Base-by-base conservation (phyloP, 2,113 vertebrate genomes). In the Pristiophorus japonicus region DNA sequence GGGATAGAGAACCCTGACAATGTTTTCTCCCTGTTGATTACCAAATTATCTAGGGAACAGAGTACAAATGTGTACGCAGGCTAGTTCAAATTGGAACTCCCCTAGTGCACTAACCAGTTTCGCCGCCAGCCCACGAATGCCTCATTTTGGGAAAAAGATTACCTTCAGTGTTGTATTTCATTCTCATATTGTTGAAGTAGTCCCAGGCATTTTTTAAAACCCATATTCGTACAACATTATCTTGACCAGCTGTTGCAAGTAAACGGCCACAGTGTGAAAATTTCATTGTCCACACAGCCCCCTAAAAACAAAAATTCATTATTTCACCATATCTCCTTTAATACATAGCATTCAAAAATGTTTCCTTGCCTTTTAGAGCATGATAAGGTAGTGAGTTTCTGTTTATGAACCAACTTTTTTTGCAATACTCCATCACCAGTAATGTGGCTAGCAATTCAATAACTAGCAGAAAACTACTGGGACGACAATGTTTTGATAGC, bases 161-260 rank as follows among this genome's bases (percentile, higher is more conserved):
- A 99, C 99, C 99, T 98, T 99, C 99, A 34, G 99, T 99, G 97
- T 99, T 99, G 97, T 99, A 99, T 97, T 99, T 99, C 97, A 99
- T 97, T 96, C 99, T 97, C 99, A 99, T 99, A 96, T 99, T 99
- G 96, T 99, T 99, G 97, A 99, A 99, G 96, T 99, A 99, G 97
- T 99, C 99, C 96, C 99, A 99, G 95, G 99, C 98, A 14, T 98
- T 99, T 97, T 99, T 99, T 95, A 99, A 97, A 96, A 99, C 99
- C 99, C 99, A 99, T 97, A 99, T 99, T 96, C 99, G 98, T 45
- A 99, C 99, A 95, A 99, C 97, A 0, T 99, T 99, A 96, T 99
- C 99, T 96, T 99, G 99, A 38, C 99, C 99, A 34, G 99, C 99
- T 38, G 98, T 98, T 5, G 99, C 99, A 96, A 99, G 97, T 96